Evolutionary conservation across 1,140 invertebrate species (phyloP), one percentile per base, ranked within the genome.

Genomic region (Drosophila jambulina): DNA sequence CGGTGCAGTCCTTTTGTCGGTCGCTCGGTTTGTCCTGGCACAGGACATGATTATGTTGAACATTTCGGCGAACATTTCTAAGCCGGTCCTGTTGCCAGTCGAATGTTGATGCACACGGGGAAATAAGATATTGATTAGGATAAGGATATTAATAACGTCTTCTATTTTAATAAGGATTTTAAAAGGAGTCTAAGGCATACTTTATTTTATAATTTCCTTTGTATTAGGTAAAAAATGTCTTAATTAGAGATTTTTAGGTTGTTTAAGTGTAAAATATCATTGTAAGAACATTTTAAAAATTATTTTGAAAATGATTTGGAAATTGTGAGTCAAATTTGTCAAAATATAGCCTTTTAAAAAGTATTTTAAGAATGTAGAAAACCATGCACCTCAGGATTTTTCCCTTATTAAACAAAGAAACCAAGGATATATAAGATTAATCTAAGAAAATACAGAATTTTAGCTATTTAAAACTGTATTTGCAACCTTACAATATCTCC

Each of bases 21-120:
- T 57, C 19, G 32, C 15, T 17, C 49, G 48, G 29, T 27, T 65
- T 71, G 69, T 71, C 53, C 43, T 54, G 56, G 64, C 75, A 21
- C 67, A 74, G 84, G 69, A 84, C 84, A 88, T 88, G 84, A 88
- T 88, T 87, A 90, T 90, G 84, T 78, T 78, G 62, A 72, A 78
- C 84, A 88, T 78, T 82, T 78, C 79, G 62, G 74, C 61, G 74
- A 79, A 77, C 75, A 72, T 71, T 58, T 72, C 69, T 25, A 75
- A 49, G 60, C 64, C 19, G 49, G 25, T 13, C 19, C 25, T 54
- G 56, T 29, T 34, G 36, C 32, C 53, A 54, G 62, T 25, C 27
- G 53, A 64, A 46, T 68, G 38, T 40, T 40, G n/a, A 40, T 46
- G 51, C 13, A 15, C 62, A 70, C 67, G 12, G 38, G 17, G 5